Evolutionary conservation across 2,888 invertebrate species (phyloP).

Genomic region (Doris montereyensis): DNA sequence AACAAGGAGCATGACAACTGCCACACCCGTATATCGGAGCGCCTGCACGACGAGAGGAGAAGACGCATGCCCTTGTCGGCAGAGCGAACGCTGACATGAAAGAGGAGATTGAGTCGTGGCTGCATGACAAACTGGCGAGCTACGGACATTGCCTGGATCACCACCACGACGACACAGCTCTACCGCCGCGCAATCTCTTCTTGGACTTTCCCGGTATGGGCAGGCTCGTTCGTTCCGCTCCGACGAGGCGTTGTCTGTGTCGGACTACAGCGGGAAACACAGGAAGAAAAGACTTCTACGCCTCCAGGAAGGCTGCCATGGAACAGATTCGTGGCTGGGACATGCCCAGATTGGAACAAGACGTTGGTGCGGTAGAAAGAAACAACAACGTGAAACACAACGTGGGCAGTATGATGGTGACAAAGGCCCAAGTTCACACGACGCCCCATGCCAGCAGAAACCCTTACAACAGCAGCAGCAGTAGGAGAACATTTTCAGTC

Average conservation of each 20-base stretch:
- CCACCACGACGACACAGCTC: slow-evolving; percentile 66
- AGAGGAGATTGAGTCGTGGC: slow-evolving; percentile 63
- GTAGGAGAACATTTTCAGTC: slow-evolving; percentile 11
- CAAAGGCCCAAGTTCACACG: slow-evolving; percentile 16
- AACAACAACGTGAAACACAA: slow-evolving; percentile 13
- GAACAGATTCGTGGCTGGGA: slow-evolving; percentile 66
- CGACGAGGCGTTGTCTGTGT: slow-evolving; percentile 71
- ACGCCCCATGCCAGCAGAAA: neutral
- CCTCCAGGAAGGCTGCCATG: slow-evolving; percentile 64
- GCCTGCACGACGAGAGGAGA: slow-evolving; percentile 77
- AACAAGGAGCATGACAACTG: slow-evolving; percentile 79
- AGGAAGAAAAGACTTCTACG: slow-evolving; percentile 64
- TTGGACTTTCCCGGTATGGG: slow-evolving; percentile 61
- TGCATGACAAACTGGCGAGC: slow-evolving; percentile 60
- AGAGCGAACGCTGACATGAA: slow-evolving; percentile 44
- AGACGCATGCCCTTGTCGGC: slow-evolving; percentile 72
- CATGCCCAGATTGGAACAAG: no score
- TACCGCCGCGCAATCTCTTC: slow-evolving; percentile 60
- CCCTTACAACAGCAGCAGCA: no score
- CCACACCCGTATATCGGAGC: slow-evolving; percentile 79
- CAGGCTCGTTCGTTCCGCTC: slow-evolving; percentile 67
- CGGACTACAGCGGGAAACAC: slow-evolving; percentile 82
- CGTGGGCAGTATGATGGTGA: slow-evolving; percentile 33
- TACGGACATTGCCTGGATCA: slow-evolving; percentile 65
- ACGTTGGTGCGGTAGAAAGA: neutral